Percentiles rank a stretch among this genome's conserved stretches.
Conservation (phyloP, 2,797 vertebrate genomes). For the Delichon dasypus region DNA sequence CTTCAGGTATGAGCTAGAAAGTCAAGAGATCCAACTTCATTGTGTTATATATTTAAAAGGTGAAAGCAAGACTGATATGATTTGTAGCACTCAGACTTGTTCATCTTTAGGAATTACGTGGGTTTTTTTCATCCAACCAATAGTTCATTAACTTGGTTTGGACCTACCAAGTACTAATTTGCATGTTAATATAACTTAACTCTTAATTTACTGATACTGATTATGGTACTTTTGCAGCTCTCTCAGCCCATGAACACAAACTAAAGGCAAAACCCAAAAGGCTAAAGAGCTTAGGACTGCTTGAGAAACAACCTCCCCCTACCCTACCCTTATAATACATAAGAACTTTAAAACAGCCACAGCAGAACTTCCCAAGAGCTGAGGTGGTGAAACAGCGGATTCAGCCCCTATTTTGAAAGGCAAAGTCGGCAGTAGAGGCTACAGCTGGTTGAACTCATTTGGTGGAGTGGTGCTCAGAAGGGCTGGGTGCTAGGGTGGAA, state of each 20-base stretch:
- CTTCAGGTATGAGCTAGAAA: neutral
- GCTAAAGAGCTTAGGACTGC: neutral
- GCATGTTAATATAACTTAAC: neutral
- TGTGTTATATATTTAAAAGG: neutral
- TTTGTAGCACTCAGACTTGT: neutral
- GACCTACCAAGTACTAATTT: neutral
- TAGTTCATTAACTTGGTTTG: neutral
- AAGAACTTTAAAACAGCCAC: neutral
- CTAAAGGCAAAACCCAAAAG: neutral
- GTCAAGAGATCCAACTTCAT: neutral
- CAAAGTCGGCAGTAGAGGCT: neutral
- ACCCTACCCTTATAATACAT: fast-evolving
- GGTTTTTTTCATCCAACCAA: neutral
- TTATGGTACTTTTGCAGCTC: neutral
- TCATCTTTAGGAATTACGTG: neutral
- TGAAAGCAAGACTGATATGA: neutral
- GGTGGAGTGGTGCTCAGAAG: neutral
- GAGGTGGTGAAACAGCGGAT: neutral
- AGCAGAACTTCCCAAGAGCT: neutral
- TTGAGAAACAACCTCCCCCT: neutral
- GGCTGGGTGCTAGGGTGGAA: neutral
- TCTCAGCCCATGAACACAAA: neutral
- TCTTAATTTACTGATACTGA: neutral
- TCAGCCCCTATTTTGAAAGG: neutral
- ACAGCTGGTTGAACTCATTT: neutral